Base-by-base conservation (phyloP, 1,140 invertebrate species). In the Oppia nitens region DNA sequence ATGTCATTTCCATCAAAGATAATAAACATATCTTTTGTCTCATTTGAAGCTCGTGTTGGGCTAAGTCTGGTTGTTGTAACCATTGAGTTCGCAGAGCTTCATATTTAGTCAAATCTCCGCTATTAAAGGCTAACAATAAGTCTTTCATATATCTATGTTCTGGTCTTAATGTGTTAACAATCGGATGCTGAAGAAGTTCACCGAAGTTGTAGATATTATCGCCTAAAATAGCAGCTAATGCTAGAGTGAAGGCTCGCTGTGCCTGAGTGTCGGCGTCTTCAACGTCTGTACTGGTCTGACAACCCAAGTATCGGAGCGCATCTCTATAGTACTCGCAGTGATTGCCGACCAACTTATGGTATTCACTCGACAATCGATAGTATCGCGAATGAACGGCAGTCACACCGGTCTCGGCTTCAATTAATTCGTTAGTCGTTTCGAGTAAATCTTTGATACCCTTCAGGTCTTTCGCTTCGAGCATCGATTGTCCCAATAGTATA, bases 191-290 rank as follows among this genome's bases (percentile, higher is more conserved):
- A 40, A 69, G 68, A 67, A 99, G 73, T 75, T 98, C 95, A 0
- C 93, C 94, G 67, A 98, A 83, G 72, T 98, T 98, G 71, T 97
- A 98, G 20, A 98, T 87, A 45, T 86, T 87, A 67, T 97, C 87
- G 11, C 93, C 94, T 0, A 97, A 71, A 12, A 98, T 77, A 0
- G 93, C 94, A 11, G 95, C 93, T 3, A 98, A 73, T 0, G 90
- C 87, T 17, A 98, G 76, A 65, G 90, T 85, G 69, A 93, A 89
- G 0, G 93, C 94, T 69, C 84, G 83, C 64, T 83, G 83, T 60
- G 79, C 79, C 73, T 86, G 84, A 45, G 50, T 20, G 20, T 51
- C 60, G 48, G 78, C 70, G 17, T 80, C 81, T 28, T 81, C 79
- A 2, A 93, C 75, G 23, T 87, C 79, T 48, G 86, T 87, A 21